Evolutionary conservation across 1,140 invertebrate species (phyloP).

Genomic region (Tetramorium alpestre): DNA sequence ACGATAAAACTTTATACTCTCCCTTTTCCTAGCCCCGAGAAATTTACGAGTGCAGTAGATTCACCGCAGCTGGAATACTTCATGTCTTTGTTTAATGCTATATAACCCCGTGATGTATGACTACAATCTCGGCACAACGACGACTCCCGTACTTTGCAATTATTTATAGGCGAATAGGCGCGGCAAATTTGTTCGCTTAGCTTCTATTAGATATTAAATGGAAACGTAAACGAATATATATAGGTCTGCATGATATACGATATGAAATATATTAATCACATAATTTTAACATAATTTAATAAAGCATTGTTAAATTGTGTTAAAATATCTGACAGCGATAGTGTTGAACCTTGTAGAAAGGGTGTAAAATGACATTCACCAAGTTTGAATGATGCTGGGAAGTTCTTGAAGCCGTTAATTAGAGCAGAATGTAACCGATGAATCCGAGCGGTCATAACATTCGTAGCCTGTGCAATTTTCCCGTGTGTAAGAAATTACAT

Average conservation of each 20-base stretch:
- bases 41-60: conserved; percentile 71
- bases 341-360: neutral
- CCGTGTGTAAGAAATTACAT: conserved; percentile 9
- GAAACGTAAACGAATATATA: neutral
- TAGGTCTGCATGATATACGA: neutral
- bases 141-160: conserved; percentile 14
- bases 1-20: conserved; percentile 75
- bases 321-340: neutral
- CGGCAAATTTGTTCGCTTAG: conserved; percentile 4
- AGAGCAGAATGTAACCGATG: conserved; percentile 44
- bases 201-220: neutral
- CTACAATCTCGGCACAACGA: conserved; percentile 46
- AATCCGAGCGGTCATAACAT: conserved; percentile 44
- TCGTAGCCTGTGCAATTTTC: conserved; percentile 25
- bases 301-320: neutral
- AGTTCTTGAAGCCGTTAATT: conserved; percentile 55
- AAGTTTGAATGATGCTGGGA: conserved; percentile 46
- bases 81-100: conserved; percentile 61
- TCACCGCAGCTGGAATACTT: conserved; percentile 67
- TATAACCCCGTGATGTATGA: conserved; percentile 57
- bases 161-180: conserved; percentile 51
- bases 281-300: neutral
- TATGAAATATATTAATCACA: neutral
- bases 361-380: conserved; percentile 26
- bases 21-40: conserved; percentile 66